Evolutionary conservation across 2,888 invertebrate genomes (phyloP), one percentile per base, ranked within the genome.

Genomic region (Sipha maydis): DNA sequence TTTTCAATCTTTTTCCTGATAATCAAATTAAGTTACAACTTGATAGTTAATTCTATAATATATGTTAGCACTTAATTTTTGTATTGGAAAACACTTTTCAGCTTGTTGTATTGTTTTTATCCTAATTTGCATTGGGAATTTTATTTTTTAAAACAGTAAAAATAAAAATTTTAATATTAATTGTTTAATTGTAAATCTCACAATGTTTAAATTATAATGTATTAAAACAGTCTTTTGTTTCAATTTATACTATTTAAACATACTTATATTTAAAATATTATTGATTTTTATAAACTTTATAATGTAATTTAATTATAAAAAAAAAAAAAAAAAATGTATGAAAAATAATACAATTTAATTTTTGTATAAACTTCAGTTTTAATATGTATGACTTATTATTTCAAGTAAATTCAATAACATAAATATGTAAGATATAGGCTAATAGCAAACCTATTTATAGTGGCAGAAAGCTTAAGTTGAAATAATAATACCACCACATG

Each of bases 161-260:
- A 61, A 61, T 25, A 25, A 61, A 61, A 61, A 61, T 61, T 1
- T 4, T 2, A 41, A 76, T 41, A 41, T 41, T 14, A n/a, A 41
- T 25, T 76, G 7, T 25, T 1, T 1, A n/a, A 41, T 25, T n/a
- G 8, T 25, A 3, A 41, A 76, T 76, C 14, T 7, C n/a, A 76
- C 28, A 31, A 28, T 77, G 19, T 61, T 34, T 11, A 79, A 14
- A 61, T 34, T 38, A n/a, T 3, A 78, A 19, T 38, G 1, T 79
- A 38, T 79, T 25, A 61, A 17, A 78, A 21, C 79, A 80, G 79
- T 80, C 61, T 80, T 80, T 34, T 79, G 11, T 79, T 56, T n/a
- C 14, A n/a, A 34, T 67, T 21, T 17, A 61, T 61, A 67, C 34
- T 38, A 34, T 14, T 56, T 28, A 77, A 78, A 79, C 25, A 79